Evolutionary conservation across 2,113 vertebrate species (phyloP).

Genomic region (Passer domesticus): DNA sequence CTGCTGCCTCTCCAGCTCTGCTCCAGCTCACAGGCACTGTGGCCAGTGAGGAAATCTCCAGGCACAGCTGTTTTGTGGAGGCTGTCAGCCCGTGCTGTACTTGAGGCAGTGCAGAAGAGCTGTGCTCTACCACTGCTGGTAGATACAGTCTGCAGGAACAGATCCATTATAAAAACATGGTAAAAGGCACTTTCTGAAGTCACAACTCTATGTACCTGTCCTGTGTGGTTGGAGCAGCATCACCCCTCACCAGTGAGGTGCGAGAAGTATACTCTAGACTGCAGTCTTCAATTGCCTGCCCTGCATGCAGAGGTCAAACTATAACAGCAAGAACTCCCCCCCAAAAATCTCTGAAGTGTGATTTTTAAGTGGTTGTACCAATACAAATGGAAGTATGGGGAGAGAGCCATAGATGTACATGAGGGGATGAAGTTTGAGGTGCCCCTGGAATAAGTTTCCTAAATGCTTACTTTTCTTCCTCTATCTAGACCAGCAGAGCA

Average conservation of each 20-base stretch:
- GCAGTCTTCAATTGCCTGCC: not conserved
- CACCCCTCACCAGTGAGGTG: not conserved
- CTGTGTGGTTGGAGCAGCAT: not conserved
- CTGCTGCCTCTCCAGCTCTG: not conserved
- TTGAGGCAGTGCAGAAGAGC: not conserved
- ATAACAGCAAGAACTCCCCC: not conserved
- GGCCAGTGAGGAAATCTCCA: not conserved
- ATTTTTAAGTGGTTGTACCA: not conserved
- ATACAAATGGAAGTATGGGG: not conserved
- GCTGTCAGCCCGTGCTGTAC: not conserved
- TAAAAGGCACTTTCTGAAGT: not conserved
- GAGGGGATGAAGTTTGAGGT: not conserved
- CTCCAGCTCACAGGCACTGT: fast-evolving
- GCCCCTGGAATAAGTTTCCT: not conserved
- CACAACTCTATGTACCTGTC: not conserved
- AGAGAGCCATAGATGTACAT: fast-evolving
- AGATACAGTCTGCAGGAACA: not conserved
- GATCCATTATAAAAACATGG: not conserved
- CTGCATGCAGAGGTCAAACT: not conserved
- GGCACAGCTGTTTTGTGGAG: not conserved
- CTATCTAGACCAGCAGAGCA: not conserved
- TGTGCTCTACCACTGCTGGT: not conserved
- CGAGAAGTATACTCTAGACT: not conserved
- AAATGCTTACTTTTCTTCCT: not conserved
- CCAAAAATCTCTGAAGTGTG: not conserved